phyloP scores from a whole-genome alignment of 2,113 vertebrate species.

The Leptobrachium ailaonicum region DNA sequence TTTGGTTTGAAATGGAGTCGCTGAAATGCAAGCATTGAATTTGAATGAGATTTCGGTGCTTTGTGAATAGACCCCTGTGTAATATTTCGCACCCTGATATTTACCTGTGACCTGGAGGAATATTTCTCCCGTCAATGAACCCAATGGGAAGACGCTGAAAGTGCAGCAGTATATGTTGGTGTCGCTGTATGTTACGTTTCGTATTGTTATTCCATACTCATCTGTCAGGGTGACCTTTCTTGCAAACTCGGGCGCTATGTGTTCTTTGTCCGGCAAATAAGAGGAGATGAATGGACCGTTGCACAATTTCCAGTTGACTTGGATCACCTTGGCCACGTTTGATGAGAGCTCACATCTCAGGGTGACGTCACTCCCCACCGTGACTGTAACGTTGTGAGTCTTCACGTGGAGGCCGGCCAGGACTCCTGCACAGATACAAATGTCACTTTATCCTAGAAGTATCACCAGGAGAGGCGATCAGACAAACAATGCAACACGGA shows the following conservation, averaged over 20 bases:
- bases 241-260: background rate
- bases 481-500: too few species aligned
- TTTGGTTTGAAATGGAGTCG: too few species aligned
- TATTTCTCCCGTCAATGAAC: conserved; percentile 49
- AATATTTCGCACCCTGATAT: background rate
- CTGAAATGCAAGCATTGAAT: too few species aligned
- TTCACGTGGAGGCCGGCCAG: conserved; percentile 15
- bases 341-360: conserved; percentile 53
- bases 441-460: background rate
- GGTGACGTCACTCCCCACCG: conserved; percentile 48
- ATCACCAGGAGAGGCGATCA: too few species aligned
- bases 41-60: too few species aligned
- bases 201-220: conserved; percentile 44
- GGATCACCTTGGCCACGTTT: conserved; percentile 49
- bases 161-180: conserved; percentile 54
- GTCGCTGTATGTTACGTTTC: conserved; percentile 44
- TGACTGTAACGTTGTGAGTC: conserved; percentile 47
- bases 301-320: conserved; percentile 55
- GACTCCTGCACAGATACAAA: conserved; percentile 13
- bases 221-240: conserved; percentile 16
- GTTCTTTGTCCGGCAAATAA: conserved; percentile 23
- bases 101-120: conserved; percentile 52
- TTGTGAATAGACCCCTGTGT: too few species aligned
- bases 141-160: conserved; percentile 55
- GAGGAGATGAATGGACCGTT: conserved; percentile 32